These are phyloP conservation scores for Meloidogyne exigua DNA, from an alignment of 1,140 invertebrate species.

Conservation along the genomic window DNA sequence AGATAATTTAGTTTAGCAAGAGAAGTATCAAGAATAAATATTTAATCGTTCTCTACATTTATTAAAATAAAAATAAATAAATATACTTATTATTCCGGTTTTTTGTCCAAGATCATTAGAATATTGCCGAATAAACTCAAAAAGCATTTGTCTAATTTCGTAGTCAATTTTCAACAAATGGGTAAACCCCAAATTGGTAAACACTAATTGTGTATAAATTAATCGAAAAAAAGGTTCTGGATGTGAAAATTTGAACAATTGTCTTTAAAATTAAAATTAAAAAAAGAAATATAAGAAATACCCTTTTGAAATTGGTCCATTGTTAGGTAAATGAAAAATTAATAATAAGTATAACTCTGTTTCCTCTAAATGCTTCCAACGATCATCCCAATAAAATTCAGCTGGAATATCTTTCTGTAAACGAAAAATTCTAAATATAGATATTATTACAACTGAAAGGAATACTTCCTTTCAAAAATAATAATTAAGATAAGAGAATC, in stretches of 20 bases:
- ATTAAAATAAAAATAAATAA: neutral
- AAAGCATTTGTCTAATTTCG: constrained; percentile 27
- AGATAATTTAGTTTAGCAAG: too few species aligned
- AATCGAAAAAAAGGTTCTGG: constrained; percentile 38
- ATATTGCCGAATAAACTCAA: constrained; percentile 22
- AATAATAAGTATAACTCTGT: constrained; percentile 35
- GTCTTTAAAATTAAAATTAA: constrained; percentile 30
- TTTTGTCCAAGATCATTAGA: neutral
- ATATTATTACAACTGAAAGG: neutral
- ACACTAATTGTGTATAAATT: constrained; percentile 16
- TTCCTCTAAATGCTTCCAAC: constrained; percentile 41
- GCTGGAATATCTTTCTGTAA: constrained; percentile 49
- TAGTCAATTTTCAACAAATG: constrained; percentile 37
- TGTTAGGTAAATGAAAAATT: neutral
- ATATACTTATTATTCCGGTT: constrained; percentile 1
- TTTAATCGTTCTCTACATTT: neutral
- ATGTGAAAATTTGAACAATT: constrained; percentile 32
- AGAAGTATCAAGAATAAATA: too few species aligned
- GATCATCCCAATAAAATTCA: constrained; percentile 52
- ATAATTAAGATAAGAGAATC: too few species aligned
- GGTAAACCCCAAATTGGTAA: constrained; percentile 16
- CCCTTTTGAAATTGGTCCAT: constrained; percentile 3
- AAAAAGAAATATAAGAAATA: constrained; percentile 15
- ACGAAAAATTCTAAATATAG: neutral
- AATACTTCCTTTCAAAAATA: neutral